Evolutionary conservation across 2,888 invertebrate genomes (phyloP).

Genomic region (Dicranocentrus wangi): DNA sequence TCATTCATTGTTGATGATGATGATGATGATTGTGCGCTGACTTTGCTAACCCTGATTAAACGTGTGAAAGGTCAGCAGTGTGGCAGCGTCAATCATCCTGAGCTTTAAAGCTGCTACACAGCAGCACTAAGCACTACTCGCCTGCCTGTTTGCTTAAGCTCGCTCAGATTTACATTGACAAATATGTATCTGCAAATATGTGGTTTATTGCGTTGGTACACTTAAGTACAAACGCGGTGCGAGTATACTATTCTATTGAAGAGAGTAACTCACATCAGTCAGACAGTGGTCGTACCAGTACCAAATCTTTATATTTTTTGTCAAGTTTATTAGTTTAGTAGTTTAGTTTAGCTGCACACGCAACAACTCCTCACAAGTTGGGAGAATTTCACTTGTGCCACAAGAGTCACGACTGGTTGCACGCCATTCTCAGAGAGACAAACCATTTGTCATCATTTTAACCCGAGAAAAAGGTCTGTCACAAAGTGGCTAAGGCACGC

Average conservation of each 20-base stretch:
- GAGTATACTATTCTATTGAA: too few species aligned
- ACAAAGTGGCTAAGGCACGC: too few species aligned
- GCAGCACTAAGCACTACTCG: too few species aligned
- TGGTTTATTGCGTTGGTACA: too few species aligned
- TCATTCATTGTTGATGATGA: constrained; percentile 13
- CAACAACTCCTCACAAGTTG: background rate
- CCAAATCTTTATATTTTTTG: constrained; percentile 33
- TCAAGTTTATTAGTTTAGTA: background rate
- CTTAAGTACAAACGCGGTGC: too few species aligned
- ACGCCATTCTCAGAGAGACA: constrained; percentile 35
- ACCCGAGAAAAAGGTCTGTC: constrained; percentile 39
- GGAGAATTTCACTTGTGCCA: constrained; percentile 43
- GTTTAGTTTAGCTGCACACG: background rate
- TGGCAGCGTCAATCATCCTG: constrained; percentile 50
- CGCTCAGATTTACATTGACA: too few species aligned
- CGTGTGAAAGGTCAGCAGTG: constrained; percentile 64
- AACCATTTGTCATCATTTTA: constrained; percentile 48
- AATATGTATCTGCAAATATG: too few species aligned
- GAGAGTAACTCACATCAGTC: constrained; percentile 1
- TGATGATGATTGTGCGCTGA: constrained; percentile 13
- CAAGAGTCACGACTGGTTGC: constrained; percentile 44
- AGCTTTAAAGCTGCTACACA: too few species aligned
- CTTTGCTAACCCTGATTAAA: constrained; percentile 62
- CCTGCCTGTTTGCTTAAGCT: too few species aligned
- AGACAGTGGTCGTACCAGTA: constrained; percentile 23